phyloP scores from a whole-genome alignment of 2,797 vertebrate genomes.

The Channallabes apus region DNA sequence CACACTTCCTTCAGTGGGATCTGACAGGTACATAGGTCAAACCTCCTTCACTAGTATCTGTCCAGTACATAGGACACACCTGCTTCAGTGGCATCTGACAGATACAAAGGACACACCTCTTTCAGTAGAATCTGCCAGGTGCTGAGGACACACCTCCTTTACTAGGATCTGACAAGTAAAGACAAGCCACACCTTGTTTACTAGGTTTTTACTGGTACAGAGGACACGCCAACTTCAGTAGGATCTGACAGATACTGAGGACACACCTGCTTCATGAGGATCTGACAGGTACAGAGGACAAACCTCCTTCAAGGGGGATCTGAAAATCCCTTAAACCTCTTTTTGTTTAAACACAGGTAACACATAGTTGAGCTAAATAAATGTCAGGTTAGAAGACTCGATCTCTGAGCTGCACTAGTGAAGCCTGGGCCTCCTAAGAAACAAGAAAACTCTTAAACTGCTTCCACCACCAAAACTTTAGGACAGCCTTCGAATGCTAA shows the following conservation, averaged over 20 bases:
- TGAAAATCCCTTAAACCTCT: not conserved
- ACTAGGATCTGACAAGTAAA: not conserved
- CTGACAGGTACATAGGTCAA: not conserved
- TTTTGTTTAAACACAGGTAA: not conserved
- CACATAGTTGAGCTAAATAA: not conserved
- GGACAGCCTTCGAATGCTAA: constrained; percentile 22
- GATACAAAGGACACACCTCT: not conserved
- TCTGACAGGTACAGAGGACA: not conserved
- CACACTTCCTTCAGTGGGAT: not conserved
- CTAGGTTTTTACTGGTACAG: not conserved
- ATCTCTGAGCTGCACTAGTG: not conserved
- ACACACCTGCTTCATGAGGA: not conserved
- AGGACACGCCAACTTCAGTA: not conserved
- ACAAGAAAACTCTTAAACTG: constrained; percentile 1
- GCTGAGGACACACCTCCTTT: not conserved
- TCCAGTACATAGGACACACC: not conserved
- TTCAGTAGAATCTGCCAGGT: not conserved
- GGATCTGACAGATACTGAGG: not conserved
- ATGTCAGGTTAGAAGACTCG: not conserved
- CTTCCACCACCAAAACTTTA: constrained; percentile 4
- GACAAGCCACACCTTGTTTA: not conserved
- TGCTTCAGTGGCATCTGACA: not conserved
- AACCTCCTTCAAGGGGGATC: too few species aligned
- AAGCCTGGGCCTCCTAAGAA: not conserved
- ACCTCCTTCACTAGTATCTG: not conserved